A percentile compares a stretch with the other conserved stretches of the same genome.
These are phyloP conservation scores for Geococcyx californianus DNA, from an alignment of 2,113 vertebrate genomes.

Conservation along the genomic window DNA sequence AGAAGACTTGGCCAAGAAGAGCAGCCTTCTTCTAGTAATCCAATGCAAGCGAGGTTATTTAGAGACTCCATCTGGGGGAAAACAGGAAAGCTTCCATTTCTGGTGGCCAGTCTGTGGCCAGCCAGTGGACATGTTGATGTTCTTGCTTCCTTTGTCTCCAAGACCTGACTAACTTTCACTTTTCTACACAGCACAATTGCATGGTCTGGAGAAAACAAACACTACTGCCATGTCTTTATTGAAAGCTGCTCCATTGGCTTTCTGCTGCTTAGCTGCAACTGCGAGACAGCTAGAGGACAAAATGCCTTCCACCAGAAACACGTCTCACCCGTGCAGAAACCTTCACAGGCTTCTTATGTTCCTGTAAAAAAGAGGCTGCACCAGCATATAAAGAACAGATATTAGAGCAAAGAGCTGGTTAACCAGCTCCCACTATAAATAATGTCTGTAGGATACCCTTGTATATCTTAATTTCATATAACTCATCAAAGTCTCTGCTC, in stretches of 20 bases:
- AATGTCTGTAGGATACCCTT: background rate
- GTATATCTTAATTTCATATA: background rate
- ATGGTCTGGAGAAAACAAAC: background rate
- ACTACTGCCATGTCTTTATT: background rate
- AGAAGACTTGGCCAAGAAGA: background rate
- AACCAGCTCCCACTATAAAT: background rate
- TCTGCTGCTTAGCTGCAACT: background rate
- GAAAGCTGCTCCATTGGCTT: background rate
- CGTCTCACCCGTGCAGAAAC: background rate
- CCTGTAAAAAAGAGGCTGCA: background rate
- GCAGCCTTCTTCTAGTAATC: background rate
- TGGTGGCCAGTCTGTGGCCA: background rate
- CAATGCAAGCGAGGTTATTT: background rate
- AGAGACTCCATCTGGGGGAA: background rate
- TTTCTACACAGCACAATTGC: background rate
- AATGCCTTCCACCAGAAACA: slow-evolving; percentile 6
- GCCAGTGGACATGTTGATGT: background rate
- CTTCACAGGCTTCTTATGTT: background rate
- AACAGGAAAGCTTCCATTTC: background rate
- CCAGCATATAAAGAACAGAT: background rate
- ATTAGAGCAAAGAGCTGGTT: background rate
- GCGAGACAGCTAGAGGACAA: background rate
- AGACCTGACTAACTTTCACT: background rate
- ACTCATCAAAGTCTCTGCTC: background rate
- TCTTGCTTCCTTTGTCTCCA: background rate